Conservation (phyloP, 2,113 vertebrate genomes). For the Illadopsis cleaveri region DNA sequence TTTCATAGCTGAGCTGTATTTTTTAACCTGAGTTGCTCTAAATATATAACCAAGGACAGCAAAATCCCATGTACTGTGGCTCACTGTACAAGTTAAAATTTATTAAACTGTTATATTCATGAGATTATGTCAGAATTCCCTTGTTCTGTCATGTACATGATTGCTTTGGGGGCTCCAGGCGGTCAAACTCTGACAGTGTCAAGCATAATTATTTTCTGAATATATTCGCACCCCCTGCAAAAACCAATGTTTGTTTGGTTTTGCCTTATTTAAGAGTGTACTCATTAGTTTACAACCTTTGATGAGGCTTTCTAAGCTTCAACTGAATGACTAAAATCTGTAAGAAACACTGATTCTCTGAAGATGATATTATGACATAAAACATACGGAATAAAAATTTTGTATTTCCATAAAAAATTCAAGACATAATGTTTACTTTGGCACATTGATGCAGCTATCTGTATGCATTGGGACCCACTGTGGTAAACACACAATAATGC, state of each 20-base stretch:
- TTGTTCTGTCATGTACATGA: background rate
- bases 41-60: background rate
- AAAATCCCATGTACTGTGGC: background rate
- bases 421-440: slow-evolving; percentile 16
- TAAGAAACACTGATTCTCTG: background rate
- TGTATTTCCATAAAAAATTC: slow-evolving; percentile 8
- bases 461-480: background rate
- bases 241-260: background rate
- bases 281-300: background rate
- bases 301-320: background rate
- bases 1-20: background rate
- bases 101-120: slow-evolving; percentile 20
- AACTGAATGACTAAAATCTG: background rate
- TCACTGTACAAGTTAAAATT: slow-evolving; percentile 17
- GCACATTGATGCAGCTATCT: background rate
- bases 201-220: slow-evolving; percentile 35
- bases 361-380: slow-evolving; percentile 17
- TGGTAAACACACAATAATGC: background rate
- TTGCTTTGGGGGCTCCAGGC: background rate
- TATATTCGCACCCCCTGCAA: slow-evolving; percentile 2
- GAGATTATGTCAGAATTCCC: slow-evolving; percentile 31
- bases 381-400: background rate
- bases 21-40: slow-evolving; percentile 4
- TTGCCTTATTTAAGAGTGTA: background rate
- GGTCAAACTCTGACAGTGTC: background rate